Evolutionary conservation across 2,113 vertebrate genomes (phyloP).

Genomic region (Sarotherodon lohbergeri): DNA sequence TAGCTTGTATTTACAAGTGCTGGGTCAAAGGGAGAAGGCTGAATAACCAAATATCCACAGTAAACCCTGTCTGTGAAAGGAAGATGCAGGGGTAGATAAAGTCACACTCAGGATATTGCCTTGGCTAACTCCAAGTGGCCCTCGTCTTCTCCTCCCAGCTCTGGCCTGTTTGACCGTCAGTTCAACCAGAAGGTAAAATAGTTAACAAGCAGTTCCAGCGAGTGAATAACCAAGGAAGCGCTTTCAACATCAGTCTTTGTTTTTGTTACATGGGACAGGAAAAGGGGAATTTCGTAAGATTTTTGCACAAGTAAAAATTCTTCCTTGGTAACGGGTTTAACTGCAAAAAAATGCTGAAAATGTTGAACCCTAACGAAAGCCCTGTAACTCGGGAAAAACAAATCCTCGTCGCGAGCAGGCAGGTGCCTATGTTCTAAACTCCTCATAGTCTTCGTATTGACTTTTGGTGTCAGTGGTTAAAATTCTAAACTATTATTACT

Average conservation of each 20-base stretch:
- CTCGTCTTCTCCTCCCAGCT: constrained; percentile 12
- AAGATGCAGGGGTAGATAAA: constrained; percentile 47
- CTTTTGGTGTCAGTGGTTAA: constrained; percentile 3
- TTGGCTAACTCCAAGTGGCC: constrained; percentile 23
- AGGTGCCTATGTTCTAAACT: background rate
- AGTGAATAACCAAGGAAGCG: background rate
- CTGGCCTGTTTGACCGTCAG: constrained; percentile 4
- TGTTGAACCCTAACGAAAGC: constrained; percentile 22
- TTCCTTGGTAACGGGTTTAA: constrained; percentile 30
- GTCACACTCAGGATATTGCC: constrained; percentile 49
- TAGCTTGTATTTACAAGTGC: constrained; percentile 49
- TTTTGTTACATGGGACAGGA: background rate
- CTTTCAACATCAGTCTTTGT: background rate
- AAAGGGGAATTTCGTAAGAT: background rate
- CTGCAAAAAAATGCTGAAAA: constrained; percentile 37
- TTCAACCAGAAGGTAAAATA: background rate
- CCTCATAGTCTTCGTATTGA: background rate
- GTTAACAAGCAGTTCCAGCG: constrained; percentile 10
- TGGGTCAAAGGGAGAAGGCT: constrained; percentile 31
- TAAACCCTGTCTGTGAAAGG: constrained; percentile 20
- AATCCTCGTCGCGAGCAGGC: constrained; percentile 31
- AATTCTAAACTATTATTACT: background rate
- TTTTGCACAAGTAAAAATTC: background rate
- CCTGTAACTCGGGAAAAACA: constrained; percentile 33
- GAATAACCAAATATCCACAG: constrained; percentile 47